Base-by-base conservation (phyloP, 2,797 vertebrate genomes). In the Lerista edwardsae region DNA sequence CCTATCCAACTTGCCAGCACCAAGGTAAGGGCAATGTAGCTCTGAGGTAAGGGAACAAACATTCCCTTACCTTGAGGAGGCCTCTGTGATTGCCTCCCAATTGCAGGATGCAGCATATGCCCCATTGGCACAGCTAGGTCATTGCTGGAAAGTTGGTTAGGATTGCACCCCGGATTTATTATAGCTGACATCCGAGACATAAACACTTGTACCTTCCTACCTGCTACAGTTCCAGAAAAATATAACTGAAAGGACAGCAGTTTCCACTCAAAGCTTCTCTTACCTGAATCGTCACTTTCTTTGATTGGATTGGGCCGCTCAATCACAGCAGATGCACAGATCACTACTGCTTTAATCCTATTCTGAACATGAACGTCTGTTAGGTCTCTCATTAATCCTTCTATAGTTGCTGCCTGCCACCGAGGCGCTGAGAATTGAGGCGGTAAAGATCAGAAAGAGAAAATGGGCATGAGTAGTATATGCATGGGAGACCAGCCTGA, bases 321-420 rank as follows among this genome's bases (percentile, higher is more conserved):
- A 62, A 96, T 77, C 19, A 87, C 90, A n/a, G 91, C 94, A 3
- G 93, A 94, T 62, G 95, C 95, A 86, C 95, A 96, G 6, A 92
- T 95, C 91, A 90, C 34, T 36, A 97, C 90, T 86, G 96, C 94
- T 34, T 92, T 94, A 89, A 97, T 82, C 31, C 95, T 93, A 73
- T 86, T 79, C 10, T 90, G 89, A 31, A 93, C 77, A 2, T 95
- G 93, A 57, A 93, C 68, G 87, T 92, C 88, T 41, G 7, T 69
- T 27, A 97, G 89, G 68, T 82, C 89, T 73, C 61, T 93, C 47
- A 75, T 90, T 80, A 97, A 86, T 65, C 93, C 90, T 90, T 96
- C 94, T 75, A 94, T 51, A 59, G 94, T 96, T 83, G 93, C 85
- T 31, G 91, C 91, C 82, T 90, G 91, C 95, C 96, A 96, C 25